A percentile compares a stretch with the other conserved stretches of the same genome.
These are phyloP conservation scores for Parotocinclus haroldoi DNA, from an alignment of 2,797 vertebrate species.

Conservation along the genomic window DNA sequence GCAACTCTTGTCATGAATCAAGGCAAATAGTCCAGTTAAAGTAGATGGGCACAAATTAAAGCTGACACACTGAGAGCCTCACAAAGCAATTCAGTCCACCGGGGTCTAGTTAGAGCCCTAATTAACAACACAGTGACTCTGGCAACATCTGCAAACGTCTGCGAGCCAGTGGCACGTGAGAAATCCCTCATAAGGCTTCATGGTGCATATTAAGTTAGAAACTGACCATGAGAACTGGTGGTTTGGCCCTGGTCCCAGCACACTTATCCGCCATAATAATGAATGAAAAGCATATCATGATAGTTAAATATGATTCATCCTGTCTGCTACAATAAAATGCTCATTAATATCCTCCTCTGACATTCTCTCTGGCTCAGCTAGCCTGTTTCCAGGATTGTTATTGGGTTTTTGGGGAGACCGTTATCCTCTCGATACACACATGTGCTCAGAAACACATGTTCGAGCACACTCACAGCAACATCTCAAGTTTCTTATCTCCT, in stretches of 20 bases:
- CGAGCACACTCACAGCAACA: slow-evolving; percentile 2
- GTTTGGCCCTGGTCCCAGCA: slow-evolving; percentile 46
- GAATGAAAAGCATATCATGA: slow-evolving; percentile 53
- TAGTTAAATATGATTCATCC: slow-evolving; percentile 50
- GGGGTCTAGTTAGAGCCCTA: slow-evolving; percentile 28
- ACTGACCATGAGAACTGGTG: slow-evolving; percentile 50
- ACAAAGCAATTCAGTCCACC: slow-evolving; percentile 24
- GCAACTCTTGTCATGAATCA: slow-evolving; percentile 23
- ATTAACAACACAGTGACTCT: slow-evolving; percentile 37
- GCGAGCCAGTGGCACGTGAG: slow-evolving; percentile 29
- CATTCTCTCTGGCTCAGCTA: slow-evolving; percentile 17
- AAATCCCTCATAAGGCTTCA: slow-evolving; percentile 41
- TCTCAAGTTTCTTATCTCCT: slow-evolving; percentile 28
- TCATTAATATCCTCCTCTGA: slow-evolving; percentile 47
- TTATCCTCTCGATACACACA: slow-evolving; percentile 3
- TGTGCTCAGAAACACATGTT: slow-evolving; percentile 4
- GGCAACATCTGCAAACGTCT: slow-evolving; percentile 20
- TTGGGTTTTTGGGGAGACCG: slow-evolving; percentile 9
- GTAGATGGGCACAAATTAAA: slow-evolving; percentile 19
- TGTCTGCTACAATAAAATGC: slow-evolving; percentile 41
- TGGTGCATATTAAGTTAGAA: slow-evolving; percentile 52
- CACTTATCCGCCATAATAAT: slow-evolving; percentile 44
- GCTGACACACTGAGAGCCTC: slow-evolving; percentile 19
- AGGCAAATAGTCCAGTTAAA: background rate
- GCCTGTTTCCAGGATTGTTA: slow-evolving; percentile 14